phyloP scores from a whole-genome alignment of 2,797 vertebrate species.

The Malurus splendens region DNA sequence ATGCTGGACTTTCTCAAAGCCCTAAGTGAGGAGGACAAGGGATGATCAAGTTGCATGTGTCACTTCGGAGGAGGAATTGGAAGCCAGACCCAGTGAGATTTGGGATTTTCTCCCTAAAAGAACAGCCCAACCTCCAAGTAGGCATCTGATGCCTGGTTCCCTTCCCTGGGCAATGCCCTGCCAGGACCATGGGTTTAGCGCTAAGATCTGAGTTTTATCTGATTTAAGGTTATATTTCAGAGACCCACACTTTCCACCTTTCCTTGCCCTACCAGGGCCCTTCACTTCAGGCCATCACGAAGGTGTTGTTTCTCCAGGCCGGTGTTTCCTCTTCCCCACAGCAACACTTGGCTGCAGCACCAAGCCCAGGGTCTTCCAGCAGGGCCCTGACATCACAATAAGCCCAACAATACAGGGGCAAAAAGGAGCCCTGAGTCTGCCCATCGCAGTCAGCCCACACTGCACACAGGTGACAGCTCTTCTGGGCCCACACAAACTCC shows the following conservation, averaged over 20 bases:
- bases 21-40: accelerated
- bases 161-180: background rate
- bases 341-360: background rate
- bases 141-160: background rate
- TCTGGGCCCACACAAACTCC: background rate
- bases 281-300: accelerated
- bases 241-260: background rate
- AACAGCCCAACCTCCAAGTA: background rate
- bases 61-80: background rate
- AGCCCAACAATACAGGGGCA: background rate
- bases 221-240: background rate
- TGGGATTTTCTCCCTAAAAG: background rate
- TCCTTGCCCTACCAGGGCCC: background rate
- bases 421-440: background rate
- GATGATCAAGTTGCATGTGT: accelerated
- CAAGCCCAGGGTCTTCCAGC: accelerated
- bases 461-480: background rate
- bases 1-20: background rate
- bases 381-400: background rate
- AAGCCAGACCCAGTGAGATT: background rate
- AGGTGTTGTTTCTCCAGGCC: background rate
- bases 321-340: background rate
- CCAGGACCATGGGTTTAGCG: accelerated
- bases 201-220: background rate
- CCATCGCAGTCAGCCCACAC: accelerated